A percentile compares a stretch with the other conserved stretches of the same genome.
These are phyloP conservation scores for Andrena camellia DNA, from an alignment of 2,888 invertebrate species.

Conservation along the genomic window DNA sequence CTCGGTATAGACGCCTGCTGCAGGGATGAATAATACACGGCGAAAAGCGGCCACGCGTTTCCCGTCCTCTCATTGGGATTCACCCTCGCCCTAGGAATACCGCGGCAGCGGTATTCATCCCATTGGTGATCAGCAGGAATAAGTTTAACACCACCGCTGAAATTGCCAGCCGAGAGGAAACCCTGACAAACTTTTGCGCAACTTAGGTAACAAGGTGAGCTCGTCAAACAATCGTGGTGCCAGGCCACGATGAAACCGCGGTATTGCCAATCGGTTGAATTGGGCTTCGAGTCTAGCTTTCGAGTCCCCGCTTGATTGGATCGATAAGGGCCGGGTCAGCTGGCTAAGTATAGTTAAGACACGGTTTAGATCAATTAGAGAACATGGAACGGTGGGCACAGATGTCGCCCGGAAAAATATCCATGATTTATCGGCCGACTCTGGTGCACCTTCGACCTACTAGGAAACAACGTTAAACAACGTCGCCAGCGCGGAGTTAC, in stretches of 20 bases:
- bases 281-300: slow-evolving; percentile 70
- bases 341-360: slow-evolving; percentile 68
- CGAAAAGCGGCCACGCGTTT: slow-evolving; percentile 11
- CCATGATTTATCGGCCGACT: slow-evolving; percentile 37
- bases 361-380: slow-evolving; percentile 71
- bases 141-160: slow-evolving; percentile 58
- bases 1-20: not conserved
- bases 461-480: slow-evolving; percentile 1
- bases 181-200: slow-evolving; percentile 78
- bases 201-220: slow-evolving; percentile 80
- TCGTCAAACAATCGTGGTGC: slow-evolving; percentile 81
- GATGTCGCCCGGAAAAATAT: slow-evolving; percentile 41
- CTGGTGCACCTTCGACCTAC: not conserved
- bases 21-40: slow-evolving; percentile 21
- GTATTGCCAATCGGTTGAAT: slow-evolving; percentile 80
- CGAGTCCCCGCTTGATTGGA: slow-evolving; percentile 72
- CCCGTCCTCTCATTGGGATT: not conserved
- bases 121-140: slow-evolving; percentile 49
- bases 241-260: slow-evolving; percentile 80
- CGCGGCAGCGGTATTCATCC: slow-evolving; percentile 28
- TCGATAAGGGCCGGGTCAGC: slow-evolving; percentile 67
- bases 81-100: not conserved
- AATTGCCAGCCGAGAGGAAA: slow-evolving; percentile 56
- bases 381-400: slow-evolving; percentile 30
- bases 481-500: not conserved